These are phyloP conservation scores for Lordiphosa mommai DNA, from an alignment of 1,140 invertebrate genomes.

Conservation along the genomic window DNA sequence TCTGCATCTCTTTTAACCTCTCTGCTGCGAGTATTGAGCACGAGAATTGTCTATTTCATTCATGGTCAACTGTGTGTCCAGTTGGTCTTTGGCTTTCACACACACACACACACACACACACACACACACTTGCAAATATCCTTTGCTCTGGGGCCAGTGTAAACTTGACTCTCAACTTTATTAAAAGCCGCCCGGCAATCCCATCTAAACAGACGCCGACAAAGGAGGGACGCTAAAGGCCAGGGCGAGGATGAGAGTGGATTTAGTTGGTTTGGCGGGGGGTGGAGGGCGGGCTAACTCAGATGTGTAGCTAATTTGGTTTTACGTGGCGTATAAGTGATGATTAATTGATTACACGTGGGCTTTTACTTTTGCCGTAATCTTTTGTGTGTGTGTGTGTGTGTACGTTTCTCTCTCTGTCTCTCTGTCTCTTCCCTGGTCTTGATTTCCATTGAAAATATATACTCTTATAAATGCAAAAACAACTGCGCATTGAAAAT, in stretches of 20 bases:
- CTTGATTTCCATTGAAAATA: neutral
- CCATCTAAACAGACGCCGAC: neutral
- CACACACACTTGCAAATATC: neutral
- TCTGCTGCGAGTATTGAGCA: too few species aligned
- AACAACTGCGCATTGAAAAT: too few species aligned
- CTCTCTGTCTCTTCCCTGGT: neutral
- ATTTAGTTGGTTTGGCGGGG: neutral
- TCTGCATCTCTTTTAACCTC: neutral
- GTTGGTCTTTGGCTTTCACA: neutral
- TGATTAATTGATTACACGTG: conserved; percentile 15
- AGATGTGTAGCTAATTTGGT: conserved; percentile 6
- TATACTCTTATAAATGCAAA: too few species aligned
- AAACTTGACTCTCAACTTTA: conserved; percentile 1
- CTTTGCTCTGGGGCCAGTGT: neutral
- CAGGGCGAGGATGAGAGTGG: neutral
- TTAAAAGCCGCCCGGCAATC: conserved; percentile 4
- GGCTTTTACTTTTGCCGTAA: neutral
- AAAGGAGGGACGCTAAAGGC: neutral
- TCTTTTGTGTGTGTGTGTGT: neutral
- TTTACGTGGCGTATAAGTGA: conserved; percentile 11
- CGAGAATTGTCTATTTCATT: neutral
- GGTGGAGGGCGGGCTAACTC: neutral
- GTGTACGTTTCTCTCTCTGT: neutral
- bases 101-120: neutral
- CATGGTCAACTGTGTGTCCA: neutral